A percentile compares a stretch with the other conserved stretches of the same genome.
phyloP scores from a whole-genome alignment of 2,888 invertebrate genomes.

The Iphiclides podalirius region DNA sequence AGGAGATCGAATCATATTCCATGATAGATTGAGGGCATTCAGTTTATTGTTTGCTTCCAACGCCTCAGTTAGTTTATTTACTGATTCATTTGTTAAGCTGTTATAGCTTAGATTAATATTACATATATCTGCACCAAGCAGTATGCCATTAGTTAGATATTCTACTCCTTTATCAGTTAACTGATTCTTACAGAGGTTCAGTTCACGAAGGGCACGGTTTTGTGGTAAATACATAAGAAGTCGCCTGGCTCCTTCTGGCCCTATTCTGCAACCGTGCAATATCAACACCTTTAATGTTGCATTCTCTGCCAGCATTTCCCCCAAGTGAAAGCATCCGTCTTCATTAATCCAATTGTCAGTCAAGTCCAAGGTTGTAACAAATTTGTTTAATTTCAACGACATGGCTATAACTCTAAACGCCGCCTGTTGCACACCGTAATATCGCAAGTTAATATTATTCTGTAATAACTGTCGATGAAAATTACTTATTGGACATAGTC shows the following conservation, averaged over 20 bases:
- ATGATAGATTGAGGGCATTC: constrained; percentile 38
- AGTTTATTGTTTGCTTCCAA: constrained; percentile 38
- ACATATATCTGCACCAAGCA: constrained; percentile 30
- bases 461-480: constrained; percentile 41
- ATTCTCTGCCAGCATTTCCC: constrained; percentile 39
- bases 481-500: constrained; percentile 34
- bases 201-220: constrained; percentile 33
- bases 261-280: constrained; percentile 41
- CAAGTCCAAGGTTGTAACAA: constrained; percentile 37
- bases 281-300: constrained; percentile 34
- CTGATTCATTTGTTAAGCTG: constrained; percentile 35
- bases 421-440: constrained; percentile 29
- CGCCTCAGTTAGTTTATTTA: constrained; percentile 35
- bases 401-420: constrained; percentile 34
- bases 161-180: constrained; percentile 36
- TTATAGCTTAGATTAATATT: constrained; percentile 44
- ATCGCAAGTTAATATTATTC: constrained; percentile 38
- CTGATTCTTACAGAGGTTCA: constrained; percentile 36
- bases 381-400: constrained; percentile 33
- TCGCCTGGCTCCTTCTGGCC: constrained; percentile 32
- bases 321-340: constrained; percentile 43
- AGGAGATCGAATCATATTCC: constrained; percentile 37
- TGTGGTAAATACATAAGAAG: constrained; percentile 31
- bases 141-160: constrained; percentile 33
- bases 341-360: constrained; percentile 41